Base-by-base conservation (phyloP, 2,113 vertebrate genomes). In the Cephalopterus ornatus region DNA sequence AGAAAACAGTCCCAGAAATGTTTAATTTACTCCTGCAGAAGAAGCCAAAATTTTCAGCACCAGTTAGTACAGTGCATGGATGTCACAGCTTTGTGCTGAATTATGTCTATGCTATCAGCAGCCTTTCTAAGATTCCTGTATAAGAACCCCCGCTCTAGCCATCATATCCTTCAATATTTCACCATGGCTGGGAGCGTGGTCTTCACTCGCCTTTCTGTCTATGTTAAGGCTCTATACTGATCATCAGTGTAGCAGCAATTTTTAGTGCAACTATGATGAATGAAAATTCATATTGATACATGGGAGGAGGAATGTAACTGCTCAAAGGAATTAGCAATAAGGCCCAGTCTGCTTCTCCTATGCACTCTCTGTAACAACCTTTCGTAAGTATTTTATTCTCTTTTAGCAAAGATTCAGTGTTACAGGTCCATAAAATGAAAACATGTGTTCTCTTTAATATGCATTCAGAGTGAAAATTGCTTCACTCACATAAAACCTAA, bases 391-490 rank as follows among this genome's bases (percentile, higher is more conserved):
- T 96, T 96, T 96, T 93, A 95, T 90, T 96, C 85, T 63, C 67
- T 74, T 88, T 92, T 41, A 59, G 66, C 58, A 89, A 91, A 94
- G 74, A 95, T 96, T 95, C 92, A 88, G 82, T 80, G 78, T 67
- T 96, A 95, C 85, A 95, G 67, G 63, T 94, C 93, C 79, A 90
- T 90, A 96, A 97, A 97, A 94, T 83, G 78, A 92, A 96, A 97
- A 95, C 92, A 93, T 87, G 90, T 96, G 93, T 88, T 94, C 88
- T 95, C 74, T 68, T 93, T 96, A 96, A 92, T 93, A 93, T 80
- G 77, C 52, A 87, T 91, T 96, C 89, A 81, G 66, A 91, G 52
- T 41, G 67, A 97, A 95, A 94, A 96, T 94, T 3, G 0, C 91
- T 95, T 95, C 87, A 42, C 74, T 94, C 81, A 83, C 81, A 89